Base-by-base conservation (phyloP, 2,113 vertebrate genomes). In the Bubo scandiacus region DNA sequence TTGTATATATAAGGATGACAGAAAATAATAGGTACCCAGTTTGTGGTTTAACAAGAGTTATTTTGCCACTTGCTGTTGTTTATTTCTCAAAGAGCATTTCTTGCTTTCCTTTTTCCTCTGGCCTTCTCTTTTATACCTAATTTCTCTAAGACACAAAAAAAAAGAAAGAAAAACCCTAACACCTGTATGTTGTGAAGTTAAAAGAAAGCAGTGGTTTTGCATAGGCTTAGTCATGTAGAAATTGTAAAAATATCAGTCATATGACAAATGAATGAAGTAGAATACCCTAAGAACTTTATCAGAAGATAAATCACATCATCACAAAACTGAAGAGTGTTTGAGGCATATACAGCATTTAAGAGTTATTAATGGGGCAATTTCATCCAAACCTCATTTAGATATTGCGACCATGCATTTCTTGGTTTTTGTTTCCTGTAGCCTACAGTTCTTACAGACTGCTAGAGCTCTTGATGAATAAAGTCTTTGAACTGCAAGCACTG, bases 81-180 rank as follows among this genome's bases (percentile, higher is more conserved):
- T 61, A 29, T 91, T 77, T 78, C 27, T 83, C 10, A 20, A 61
- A 45, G 30, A 72, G 0, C 1, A 36, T 73, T 55, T 51, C 21
- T 59, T 74, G 16, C 4, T 57, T 63, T 82, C 18, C 2, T 34
- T 57, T 73, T 62, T 55, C 30, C 12, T 59, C 27, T 19, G 45
- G 25, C 9, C 6, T 87, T 54, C 19, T 61, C 7, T 67, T 75
- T 80, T 27, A 29, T 40, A 6, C 58, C 10, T 45, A 30, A 65
- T 70, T 81, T 79, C 12, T 0, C 0, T 71, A n/a, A 49, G 5
- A 70, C 40, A 1, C 2, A 58, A 15, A 51, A 40, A 5, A 6
- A 32, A 30, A 14, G 1, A 5, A 3, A 11, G 51, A 72, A 10
- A n/a, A 1, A 0, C 4, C 7, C 40, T 80, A 70, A 49, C 4